Evolutionary conservation across 2,113 vertebrate species (phyloP).

Genomic region (Chlamydotis undulata): DNA sequence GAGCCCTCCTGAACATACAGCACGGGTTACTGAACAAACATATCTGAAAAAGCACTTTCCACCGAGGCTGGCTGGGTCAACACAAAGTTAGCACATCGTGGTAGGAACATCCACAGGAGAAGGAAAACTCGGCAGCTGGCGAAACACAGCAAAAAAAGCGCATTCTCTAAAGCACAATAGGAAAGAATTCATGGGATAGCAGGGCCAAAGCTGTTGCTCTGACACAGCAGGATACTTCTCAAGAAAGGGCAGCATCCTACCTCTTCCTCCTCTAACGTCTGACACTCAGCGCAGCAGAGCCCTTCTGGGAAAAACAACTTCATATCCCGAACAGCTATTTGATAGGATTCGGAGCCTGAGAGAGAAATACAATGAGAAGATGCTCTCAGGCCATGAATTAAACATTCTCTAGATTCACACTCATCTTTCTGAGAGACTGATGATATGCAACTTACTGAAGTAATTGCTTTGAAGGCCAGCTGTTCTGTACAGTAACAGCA

Average conservation of each 20-base stretch:
- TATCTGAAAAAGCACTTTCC: neutral
- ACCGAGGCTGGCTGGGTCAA: neutral
- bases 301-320: constrained; percentile 77
- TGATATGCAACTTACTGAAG: constrained; percentile 58
- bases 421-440: constrained; percentile 58
- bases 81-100: neutral
- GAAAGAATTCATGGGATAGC: neutral
- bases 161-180: neutral
- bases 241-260: constrained; percentile 42
- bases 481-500: constrained; percentile 56
- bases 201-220: neutral
- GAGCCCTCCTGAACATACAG: neutral
- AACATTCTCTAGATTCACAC: constrained; percentile 59
- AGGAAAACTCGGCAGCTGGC: neutral
- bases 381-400: constrained; percentile 66
- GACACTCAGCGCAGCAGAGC: constrained; percentile 59
- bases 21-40: neutral
- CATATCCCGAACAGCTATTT: constrained; percentile 66
- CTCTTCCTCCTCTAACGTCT: constrained; percentile 62
- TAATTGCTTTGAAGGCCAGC: constrained; percentile 66
- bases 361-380: constrained; percentile 28
- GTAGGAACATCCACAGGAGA: neutral
- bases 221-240: neutral
- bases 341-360: constrained; percentile 73
- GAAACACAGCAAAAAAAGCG: neutral